Percentiles rank a stretch among this genome's conserved stretches.
Evolutionary conservation across 2,797 vertebrate species (phyloP).

Genomic region (Otolemur crassicaudatus): DNA sequence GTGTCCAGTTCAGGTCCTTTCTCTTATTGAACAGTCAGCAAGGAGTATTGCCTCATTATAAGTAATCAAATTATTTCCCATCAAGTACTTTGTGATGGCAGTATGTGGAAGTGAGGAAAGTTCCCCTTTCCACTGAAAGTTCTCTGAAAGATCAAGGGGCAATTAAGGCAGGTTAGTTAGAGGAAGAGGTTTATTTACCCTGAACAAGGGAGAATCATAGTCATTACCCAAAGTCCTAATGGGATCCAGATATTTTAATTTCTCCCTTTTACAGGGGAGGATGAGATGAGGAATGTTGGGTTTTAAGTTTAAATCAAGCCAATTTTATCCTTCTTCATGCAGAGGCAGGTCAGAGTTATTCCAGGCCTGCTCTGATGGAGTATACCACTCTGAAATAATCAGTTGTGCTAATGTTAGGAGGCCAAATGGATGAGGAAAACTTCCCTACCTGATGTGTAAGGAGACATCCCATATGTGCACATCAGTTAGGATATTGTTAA

Average conservation of each 20-base stretch:
- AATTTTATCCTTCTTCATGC: not conserved
- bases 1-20: not conserved
- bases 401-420: not conserved
- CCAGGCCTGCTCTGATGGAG: not conserved
- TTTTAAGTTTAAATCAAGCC: not conserved
- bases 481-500: not conserved
- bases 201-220: not conserved
- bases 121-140: not conserved
- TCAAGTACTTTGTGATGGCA: not conserved
- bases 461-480: not conserved
- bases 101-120: not conserved
- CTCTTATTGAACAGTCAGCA: not conserved
- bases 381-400: not conserved
- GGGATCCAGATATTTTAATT: not conserved
- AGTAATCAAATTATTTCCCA: not conserved
- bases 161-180: not conserved
- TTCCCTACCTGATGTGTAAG: not conserved
- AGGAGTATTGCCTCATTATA: not conserved
- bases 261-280: not conserved
- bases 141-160: not conserved
- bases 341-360: constrained; percentile 1
- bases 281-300: not conserved
- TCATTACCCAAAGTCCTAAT: not conserved
- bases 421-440: not conserved
- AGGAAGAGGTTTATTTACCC: not conserved